Conservation (phyloP, 2,888 invertebrate genomes). For the Alviniconcha strummeri region DNA sequence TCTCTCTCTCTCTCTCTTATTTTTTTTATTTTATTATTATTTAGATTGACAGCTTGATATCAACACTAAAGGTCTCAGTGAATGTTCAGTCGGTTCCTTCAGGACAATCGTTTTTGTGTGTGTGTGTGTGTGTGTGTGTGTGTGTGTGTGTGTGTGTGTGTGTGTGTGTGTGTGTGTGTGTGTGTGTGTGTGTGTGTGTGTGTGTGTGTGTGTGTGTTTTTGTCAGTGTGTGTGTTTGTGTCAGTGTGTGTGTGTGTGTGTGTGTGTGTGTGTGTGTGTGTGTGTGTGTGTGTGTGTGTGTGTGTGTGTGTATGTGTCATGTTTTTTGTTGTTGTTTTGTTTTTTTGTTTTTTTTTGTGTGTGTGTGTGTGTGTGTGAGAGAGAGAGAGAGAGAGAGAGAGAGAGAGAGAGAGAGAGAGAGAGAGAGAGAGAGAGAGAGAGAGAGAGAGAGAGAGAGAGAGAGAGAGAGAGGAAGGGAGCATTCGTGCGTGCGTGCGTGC, state of each 20-base stretch:
- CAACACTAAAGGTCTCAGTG: too few relatives aligned
- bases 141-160: slow-evolving; percentile 11
- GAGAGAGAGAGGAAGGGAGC: slow-evolving; percentile 35
- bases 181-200: background rate
- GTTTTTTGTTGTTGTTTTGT: background rate
- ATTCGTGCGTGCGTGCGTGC: too few relatives aligned
- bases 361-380: background rate
- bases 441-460: slow-evolving; percentile 11
- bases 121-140: slow-evolving; percentile 7
- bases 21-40: background rate
- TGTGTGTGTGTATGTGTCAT: too few relatives aligned
- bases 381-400: too few relatives aligned
- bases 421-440: slow-evolving; percentile 13
- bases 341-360: background rate
- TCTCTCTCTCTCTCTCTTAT: background rate
- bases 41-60: too few relatives aligned
- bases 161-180: background rate
- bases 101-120: background rate
- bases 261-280: background rate
- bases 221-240: background rate
- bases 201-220: background rate
- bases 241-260: background rate
- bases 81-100: too few relatives aligned
- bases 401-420: slow-evolving; percentile 1
- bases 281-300: background rate